Conservation (phyloP, 2,797 vertebrate genomes). For the Poeciliopsis infans region DNA sequence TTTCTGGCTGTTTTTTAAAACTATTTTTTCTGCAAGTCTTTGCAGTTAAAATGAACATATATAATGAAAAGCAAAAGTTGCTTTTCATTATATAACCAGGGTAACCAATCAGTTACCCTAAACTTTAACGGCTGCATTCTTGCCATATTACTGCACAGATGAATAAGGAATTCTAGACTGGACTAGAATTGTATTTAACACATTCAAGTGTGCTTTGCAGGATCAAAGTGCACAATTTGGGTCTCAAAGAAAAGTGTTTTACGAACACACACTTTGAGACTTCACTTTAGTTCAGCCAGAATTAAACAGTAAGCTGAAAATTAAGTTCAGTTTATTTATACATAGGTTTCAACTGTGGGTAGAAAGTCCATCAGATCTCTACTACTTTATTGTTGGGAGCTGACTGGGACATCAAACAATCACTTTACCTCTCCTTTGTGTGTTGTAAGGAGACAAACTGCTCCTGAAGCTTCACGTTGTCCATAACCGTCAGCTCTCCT, state of each 20-base stretch:
- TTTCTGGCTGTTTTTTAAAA: not conserved
- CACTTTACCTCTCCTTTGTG: constrained; percentile 32
- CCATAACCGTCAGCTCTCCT: constrained; percentile 62
- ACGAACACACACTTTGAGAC: not conserved
- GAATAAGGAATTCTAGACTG: constrained; percentile 61
- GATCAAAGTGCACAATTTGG: not conserved
- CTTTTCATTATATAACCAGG: too few species aligned
- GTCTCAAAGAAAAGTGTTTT: not conserved
- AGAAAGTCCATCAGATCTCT: constrained; percentile 13
- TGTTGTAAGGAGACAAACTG: constrained; percentile 66
- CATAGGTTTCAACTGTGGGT: constrained; percentile 1
- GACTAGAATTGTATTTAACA: not conserved
- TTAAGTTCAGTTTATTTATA: not conserved
- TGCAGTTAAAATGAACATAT: not conserved
- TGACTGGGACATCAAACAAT: constrained; percentile 32
- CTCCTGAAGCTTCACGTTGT: constrained; percentile 49
- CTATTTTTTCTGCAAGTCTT: not conserved
- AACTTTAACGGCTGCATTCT: constrained; percentile 43
- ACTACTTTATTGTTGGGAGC: constrained; percentile 22
- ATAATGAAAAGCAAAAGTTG: not conserved
- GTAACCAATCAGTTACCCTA: not conserved
- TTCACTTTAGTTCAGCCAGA: not conserved
- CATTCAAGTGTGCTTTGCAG: not conserved
- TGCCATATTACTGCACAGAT: constrained; percentile 62
- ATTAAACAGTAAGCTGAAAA: not conserved